Base-by-base conservation (phyloP, 2,888 invertebrate species). In the Oscheius sp. region DNA sequence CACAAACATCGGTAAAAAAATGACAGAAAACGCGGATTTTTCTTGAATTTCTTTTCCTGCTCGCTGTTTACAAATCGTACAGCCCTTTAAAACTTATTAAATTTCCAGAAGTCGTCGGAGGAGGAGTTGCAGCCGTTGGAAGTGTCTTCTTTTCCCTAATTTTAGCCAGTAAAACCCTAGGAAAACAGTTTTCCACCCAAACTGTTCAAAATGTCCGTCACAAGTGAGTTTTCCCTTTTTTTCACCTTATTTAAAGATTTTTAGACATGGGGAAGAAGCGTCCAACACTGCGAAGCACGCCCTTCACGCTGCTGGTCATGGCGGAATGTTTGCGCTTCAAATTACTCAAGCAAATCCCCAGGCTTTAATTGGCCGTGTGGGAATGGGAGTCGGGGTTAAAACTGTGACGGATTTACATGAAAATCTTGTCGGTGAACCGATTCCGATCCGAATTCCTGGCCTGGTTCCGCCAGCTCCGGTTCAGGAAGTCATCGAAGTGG, bases 241-340 rank as follows among this genome's bases (percentile, higher is more conserved):
- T 49, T 49, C 2, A 18, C 13, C 16, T 49, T 7, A 49, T 18
- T 18, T 16, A 2, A 49, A 49, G 13, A 16, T 49, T 3, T 21
- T 49, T 49, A 49, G 49, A 55, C n/a, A 61, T 21, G 61, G 61
- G 6, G 61, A 61, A 43, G 61, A 61, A 61, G 61, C 61, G 13
- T 35, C 61, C 1, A 43, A 41, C 1, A 43, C 61, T 7, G 21
- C 61, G 41, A 41, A 43, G n/a, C 41, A 43, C 21, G 61, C 61
- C 41, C 18, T 61, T 2, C 43, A 41, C n/a, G 61, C 61, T 12
- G 61, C 61, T n/a, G 61, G 61, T 18, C 61, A 61, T 43, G 61
- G 61, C 18, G 41, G 43, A 61, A 21, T 23, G 16, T 35, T 41
- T 18, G 21, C 23, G 7, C 7, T 61, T 6, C 29, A 61, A 18